Percentiles rank a stretch among this genome's conserved stretches.
These are phyloP conservation scores for Pseudois nayaur DNA, from an alignment of 2,113 vertebrate species.

Conservation along the genomic window DNA sequence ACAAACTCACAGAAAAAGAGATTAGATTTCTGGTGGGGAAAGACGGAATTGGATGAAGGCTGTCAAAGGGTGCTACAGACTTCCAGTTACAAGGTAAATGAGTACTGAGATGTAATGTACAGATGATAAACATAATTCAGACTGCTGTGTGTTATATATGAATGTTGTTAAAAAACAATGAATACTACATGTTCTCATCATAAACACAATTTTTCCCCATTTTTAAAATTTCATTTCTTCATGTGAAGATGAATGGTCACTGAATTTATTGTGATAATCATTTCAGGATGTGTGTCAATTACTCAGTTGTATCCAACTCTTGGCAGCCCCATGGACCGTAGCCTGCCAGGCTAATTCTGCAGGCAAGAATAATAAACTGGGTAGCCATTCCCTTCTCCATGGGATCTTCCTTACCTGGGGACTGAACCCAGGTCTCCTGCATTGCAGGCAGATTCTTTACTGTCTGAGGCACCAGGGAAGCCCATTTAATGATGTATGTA, in stretches of 20 bases:
- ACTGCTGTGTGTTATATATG: background rate
- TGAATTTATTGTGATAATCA: background rate
- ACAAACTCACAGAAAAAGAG: background rate
- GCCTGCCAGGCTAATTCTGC: background rate
- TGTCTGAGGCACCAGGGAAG: background rate
- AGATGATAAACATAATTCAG: background rate
- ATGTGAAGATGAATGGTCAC: background rate
- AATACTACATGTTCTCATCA: background rate
- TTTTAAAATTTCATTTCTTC: background rate
- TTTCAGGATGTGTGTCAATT: background rate
- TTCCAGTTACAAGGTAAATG: background rate
- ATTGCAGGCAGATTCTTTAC: background rate
- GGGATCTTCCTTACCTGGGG: background rate
- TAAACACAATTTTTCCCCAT: background rate
- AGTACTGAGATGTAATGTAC: background rate
- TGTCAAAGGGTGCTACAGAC: background rate
- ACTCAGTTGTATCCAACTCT: background rate
- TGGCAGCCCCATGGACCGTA: background rate
- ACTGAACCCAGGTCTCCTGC: background rate
- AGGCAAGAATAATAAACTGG: background rate
- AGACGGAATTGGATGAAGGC: background rate
- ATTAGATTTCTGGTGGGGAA: background rate
- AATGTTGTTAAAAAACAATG: background rate
- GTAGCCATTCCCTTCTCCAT: background rate
- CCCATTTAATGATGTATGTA: background rate